Evolutionary conservation across 2,888 invertebrate genomes (phyloP), one percentile per base, ranked within the genome.

Genomic region (Hololepta plana): DNA sequence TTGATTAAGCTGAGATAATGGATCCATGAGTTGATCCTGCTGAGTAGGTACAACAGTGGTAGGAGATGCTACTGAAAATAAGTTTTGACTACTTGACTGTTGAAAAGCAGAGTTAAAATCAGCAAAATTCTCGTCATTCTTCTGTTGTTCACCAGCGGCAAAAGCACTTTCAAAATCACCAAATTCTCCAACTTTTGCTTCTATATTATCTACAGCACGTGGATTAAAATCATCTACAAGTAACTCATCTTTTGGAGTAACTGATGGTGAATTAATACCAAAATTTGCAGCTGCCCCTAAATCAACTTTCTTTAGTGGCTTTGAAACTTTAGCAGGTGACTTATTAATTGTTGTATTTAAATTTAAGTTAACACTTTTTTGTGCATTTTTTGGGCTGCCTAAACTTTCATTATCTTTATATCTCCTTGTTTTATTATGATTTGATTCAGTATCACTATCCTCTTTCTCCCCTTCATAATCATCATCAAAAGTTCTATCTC

Each of bases 31-130:
- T n/a, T n/a, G n/a, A n/a, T n/a, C n/a, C n/a, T n/a, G n/a, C n/a
- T n/a, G n/a, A n/a, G n/a, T n/a, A n/a, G n/a, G n/a, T n/a, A n/a
- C n/a, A n/a, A n/a, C n/a, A n/a, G n/a, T n/a, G n/a, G n/a, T n/a
- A n/a, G n/a, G n/a, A n/a, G n/a, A n/a, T n/a, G n/a, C n/a, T n/a
- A n/a, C n/a, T n/a, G n/a, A n/a, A n/a, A n/a, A n/a, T n/a, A n/a
- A n/a, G n/a, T n/a, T n/a, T n/a, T n/a, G n/a, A n/a, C n/a, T n/a
- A n/a, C n/a, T n/a, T n/a, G n/a, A n/a, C n/a, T n/a, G n/a, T n/a
- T n/a, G n/a, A n/a, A 82, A 84, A 5, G 80, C 80, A 22, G 71
- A 68, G 32, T 63, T 62, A 50, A 85, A 84, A 55, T 84, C 85
- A 0, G 82, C 85, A 53, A 85, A 85, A 35, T 75, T 76, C 38